Conservation (phyloP, 2,797 vertebrate species). For the Phrynocephalus vlangalii region DNA sequence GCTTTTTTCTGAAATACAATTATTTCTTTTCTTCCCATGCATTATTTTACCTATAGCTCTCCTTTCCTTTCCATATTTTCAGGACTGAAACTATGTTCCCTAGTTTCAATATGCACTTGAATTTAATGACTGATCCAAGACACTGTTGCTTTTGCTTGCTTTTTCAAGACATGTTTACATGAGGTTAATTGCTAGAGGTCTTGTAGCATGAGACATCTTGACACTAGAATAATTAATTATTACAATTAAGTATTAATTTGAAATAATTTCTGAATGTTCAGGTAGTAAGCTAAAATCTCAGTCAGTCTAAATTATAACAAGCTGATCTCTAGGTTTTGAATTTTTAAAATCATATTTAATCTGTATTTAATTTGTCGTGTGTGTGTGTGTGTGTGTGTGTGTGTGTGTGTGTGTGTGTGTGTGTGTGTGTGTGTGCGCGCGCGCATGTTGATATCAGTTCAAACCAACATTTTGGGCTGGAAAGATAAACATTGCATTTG, state of each 20-base stretch:
- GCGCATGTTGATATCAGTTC: background rate
- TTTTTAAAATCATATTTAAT: conserved; percentile 27
- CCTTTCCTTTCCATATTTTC: background rate
- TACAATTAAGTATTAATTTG: conserved; percentile 66
- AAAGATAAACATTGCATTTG: conserved; percentile 15
- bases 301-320: conserved; percentile 21
- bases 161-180: conserved; percentile 33
- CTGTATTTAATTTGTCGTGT: background rate
- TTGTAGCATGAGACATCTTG: conserved; percentile 51
- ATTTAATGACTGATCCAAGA: background rate
- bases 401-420: background rate
- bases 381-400: background rate
- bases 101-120: background rate
- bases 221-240: conserved; percentile 59
- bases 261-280: conserved; percentile 59
- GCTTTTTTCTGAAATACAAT: too few species aligned
- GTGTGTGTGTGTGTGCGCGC: too few species aligned
- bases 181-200: conserved; percentile 62
- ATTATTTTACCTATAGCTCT: too few species aligned
- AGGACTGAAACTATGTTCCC: background rate
- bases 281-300: conserved; percentile 41
- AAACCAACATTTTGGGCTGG: background rate
- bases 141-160: conserved; percentile 40
- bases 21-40: background rate
- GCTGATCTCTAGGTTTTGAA: conserved; percentile 53